Percentiles rank a stretch among this genome's conserved stretches.
Conservation (phyloP, 2,113 vertebrate genomes). For the Hyla sarda region DNA sequence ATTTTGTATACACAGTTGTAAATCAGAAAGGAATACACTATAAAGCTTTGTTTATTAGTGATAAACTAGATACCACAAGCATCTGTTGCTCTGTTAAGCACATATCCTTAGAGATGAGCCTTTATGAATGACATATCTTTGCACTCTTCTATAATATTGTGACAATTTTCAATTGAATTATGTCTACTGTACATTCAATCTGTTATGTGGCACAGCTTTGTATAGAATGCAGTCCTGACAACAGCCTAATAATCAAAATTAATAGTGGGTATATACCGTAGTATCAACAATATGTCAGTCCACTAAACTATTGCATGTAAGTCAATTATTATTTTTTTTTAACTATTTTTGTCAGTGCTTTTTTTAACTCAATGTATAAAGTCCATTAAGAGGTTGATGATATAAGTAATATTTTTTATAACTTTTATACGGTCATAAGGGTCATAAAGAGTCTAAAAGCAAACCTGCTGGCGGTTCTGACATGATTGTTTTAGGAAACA, state of each 20-base stretch:
- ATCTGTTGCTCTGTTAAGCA: not conserved
- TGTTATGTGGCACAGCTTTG: not conserved
- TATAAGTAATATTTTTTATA: not conserved
- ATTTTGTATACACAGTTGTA: conserved; percentile 29
- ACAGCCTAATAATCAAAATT: not conserved
- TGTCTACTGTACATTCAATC: conserved; percentile 1
- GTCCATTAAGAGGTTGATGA: not conserved
- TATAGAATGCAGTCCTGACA: not conserved
- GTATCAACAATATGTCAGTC: not conserved
- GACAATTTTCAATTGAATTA: not conserved
- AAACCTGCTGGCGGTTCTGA: not conserved
- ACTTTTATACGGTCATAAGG: not conserved
- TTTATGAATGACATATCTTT: not conserved
- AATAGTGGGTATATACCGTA: not conserved
- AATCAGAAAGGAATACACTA: conserved; percentile 44
- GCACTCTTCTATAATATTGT: rapidly evolving
- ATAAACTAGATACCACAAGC: not conserved
- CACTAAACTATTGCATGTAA: not conserved
- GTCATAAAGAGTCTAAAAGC: not conserved
- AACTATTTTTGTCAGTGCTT: not conserved
- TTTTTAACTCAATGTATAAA: not conserved
- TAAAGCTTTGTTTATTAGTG: not conserved
- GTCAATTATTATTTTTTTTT: not conserved
- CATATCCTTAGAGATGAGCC: not conserved
- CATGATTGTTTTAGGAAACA: not conserved